A percentile compares a stretch with the other conserved stretches of the same genome.
Conservation (phyloP, 2,113 vertebrate genomes). For the Carlito syrichta region DNA sequence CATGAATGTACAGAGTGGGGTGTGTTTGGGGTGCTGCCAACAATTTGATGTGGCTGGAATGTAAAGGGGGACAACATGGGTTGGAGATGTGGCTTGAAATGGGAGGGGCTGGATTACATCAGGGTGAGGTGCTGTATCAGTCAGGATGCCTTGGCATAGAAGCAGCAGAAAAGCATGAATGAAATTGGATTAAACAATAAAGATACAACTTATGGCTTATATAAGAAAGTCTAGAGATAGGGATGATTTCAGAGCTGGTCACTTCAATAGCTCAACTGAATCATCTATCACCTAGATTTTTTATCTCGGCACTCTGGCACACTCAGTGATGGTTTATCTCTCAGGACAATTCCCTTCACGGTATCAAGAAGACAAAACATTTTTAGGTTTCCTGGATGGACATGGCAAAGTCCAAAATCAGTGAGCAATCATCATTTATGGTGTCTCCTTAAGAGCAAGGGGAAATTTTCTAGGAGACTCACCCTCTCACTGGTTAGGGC, state of each 20-base stretch:
- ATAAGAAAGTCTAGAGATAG: neutral
- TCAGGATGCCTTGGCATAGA: neutral
- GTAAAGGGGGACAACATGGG: fast-evolving
- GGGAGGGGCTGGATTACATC: no score
- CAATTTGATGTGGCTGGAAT: neutral
- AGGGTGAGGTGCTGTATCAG: neutral
- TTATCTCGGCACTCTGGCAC: neutral
- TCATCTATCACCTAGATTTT: neutral
- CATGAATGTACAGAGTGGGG: no score
- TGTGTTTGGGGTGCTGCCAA: neutral
- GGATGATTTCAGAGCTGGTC: neutral
- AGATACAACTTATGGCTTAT: neutral
- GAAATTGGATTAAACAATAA: neutral
- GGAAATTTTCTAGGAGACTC: neutral
- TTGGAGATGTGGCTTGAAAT: neutral
- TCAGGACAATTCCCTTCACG: neutral
- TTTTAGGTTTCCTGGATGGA: neutral
- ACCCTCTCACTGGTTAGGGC: neutral
- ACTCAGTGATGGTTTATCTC: neutral
- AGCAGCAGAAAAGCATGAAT: neutral
- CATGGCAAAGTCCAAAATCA: neutral
- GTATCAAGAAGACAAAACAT: neutral
- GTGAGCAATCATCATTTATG: neutral
- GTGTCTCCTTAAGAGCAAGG: neutral
- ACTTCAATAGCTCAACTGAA: neutral